Evolutionary conservation across 2,797 vertebrate genomes (phyloP).

Genomic region (Tachyglossus aculeatus): DNA sequence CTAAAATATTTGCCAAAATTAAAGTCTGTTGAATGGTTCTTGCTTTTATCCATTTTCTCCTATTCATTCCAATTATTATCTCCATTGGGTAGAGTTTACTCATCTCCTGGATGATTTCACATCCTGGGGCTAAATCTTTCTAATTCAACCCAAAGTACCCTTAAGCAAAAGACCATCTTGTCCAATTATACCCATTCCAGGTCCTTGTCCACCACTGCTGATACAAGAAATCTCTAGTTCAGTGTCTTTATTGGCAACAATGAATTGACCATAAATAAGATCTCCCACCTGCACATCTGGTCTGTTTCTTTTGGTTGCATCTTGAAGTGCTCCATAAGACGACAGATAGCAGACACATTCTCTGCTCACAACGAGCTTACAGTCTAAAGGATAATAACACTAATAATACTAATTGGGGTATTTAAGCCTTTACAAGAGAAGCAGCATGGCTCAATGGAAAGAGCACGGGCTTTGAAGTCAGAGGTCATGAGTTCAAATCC

Average conservation of each 20-base stretch:
- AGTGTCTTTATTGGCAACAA: conserved; percentile 97
- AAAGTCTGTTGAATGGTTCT: conserved; percentile 87
- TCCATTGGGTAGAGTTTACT: conserved; percentile 90
- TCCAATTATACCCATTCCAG: conserved; percentile 93
- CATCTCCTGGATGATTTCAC: conserved; percentile 85
- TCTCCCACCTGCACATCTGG: conserved; percentile 96
- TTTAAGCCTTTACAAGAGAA: no score
- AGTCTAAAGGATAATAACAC: no score
- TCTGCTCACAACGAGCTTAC: no score
- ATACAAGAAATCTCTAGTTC: conserved; percentile 95
- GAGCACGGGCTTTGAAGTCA: no score
- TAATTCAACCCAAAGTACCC: conserved; percentile 85
- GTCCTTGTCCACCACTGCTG: conserved; percentile 89
- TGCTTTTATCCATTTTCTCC: conserved; percentile 90
- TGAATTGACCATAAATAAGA: conserved; percentile 88
- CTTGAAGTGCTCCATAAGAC: conserved; percentile 92
- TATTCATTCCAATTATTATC: conserved; percentile 90
- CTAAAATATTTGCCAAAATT: conserved; percentile 88
- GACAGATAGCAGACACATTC: no score
- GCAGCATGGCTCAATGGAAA: no score
- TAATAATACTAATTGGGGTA: no score
- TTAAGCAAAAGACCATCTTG: conserved; percentile 88
- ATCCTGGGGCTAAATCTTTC: conserved; percentile 85
- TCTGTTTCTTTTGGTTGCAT: conserved; percentile 94
- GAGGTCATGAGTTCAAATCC: no score